phyloP scores from a whole-genome alignment of 2,797 vertebrate species.

The Catamblyrhynchus diadema region DNA sequence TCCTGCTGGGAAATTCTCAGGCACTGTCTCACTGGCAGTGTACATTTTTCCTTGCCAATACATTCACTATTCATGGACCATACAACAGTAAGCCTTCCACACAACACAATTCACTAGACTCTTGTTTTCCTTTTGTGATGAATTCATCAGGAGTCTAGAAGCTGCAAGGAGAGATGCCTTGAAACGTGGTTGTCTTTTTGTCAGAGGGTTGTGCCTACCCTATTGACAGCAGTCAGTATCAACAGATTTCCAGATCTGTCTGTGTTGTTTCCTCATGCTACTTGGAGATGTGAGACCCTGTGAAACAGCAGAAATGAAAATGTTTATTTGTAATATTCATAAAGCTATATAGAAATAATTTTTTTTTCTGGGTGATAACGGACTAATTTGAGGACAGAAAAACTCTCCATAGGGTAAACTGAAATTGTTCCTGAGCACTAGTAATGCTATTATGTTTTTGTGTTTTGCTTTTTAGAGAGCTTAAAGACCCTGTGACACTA shows the following conservation, averaged over 20 bases:
- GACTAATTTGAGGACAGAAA: not conserved
- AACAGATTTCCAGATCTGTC: not conserved
- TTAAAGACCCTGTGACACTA: not conserved
- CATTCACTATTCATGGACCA: not conserved
- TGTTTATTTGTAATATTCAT: not conserved
- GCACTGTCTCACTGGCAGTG: not conserved
- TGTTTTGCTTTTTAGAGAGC: not conserved
- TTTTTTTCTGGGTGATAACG: not conserved
- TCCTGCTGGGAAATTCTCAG: not conserved
- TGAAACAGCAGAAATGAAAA: not conserved
- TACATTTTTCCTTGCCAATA: not conserved
- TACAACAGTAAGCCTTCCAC: not conserved
- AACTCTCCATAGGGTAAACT: not conserved
- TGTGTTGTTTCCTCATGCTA: not conserved
- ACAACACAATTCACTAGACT: not conserved
- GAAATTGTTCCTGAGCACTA: not conserved
- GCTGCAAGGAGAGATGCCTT: not conserved
- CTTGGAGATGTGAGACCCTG: not conserved
- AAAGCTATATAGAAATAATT: not conserved
- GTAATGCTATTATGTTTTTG: not conserved
- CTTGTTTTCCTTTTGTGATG: not conserved
- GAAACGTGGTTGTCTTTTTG: constrained; percentile 9
- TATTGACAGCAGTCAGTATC: not conserved
- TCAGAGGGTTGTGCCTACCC: not conserved
- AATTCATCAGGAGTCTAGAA: not conserved